Conservation (phyloP, 2,888 invertebrate species). For the Cheilosia pagana region DNA sequence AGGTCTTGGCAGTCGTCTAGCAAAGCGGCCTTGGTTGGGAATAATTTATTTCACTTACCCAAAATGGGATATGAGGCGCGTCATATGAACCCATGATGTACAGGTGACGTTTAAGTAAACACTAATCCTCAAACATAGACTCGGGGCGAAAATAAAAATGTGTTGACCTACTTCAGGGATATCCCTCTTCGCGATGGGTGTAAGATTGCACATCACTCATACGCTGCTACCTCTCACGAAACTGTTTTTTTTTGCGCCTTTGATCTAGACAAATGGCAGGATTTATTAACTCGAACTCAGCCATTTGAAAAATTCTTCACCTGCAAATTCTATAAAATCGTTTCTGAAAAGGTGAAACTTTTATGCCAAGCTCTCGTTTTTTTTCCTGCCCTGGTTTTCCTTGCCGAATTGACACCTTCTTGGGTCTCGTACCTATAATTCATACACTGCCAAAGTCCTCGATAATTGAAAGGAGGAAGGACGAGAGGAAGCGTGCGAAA, state of each 20-base stretch:
- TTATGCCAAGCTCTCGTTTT: conserved; percentile 21
- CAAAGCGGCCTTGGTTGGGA: neutral
- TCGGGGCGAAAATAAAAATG: neutral
- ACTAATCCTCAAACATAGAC: neutral
- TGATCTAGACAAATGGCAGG: conserved; percentile 73
- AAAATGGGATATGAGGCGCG: neutral
- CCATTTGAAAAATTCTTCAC: conserved; percentile 63
- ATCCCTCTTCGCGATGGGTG: neutral
- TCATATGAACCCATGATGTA: neutral
- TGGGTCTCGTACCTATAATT: conserved; percentile 64
- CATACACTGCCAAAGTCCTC: conserved; percentile 65
- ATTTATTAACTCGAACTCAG: conserved; percentile 72
- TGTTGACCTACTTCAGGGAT: conserved; percentile 23
- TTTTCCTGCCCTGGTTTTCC: neutral
- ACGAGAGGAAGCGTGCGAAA: neutral
- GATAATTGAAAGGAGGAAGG: conserved; percentile 57
- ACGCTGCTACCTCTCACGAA: conserved; percentile 49
- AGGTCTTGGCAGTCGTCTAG: conserved; percentile 14
- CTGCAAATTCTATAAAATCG: conserved; percentile 58
- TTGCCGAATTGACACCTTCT: conserved; percentile 67
- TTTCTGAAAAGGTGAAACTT: conserved; percentile 54
- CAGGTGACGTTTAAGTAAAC: neutral
- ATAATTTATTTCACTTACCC: neutral
- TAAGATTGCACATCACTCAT: conserved; percentile 64
- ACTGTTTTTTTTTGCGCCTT: conserved; percentile 27